phyloP scores from a whole-genome alignment of 2,113 vertebrate species.

The Malurus elegans region DNA sequence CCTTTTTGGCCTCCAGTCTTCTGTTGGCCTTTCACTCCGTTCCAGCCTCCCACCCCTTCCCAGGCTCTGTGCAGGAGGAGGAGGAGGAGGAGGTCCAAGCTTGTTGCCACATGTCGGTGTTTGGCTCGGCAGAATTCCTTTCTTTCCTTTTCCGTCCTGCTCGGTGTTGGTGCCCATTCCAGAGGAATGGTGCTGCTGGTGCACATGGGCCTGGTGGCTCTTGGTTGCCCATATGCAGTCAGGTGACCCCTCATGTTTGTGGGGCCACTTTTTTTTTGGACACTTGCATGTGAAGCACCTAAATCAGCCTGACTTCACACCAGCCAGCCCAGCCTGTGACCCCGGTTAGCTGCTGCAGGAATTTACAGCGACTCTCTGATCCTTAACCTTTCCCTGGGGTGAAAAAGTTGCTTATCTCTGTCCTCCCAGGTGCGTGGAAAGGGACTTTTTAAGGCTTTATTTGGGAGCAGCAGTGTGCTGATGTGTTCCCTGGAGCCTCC shows the following conservation, averaged over 20 bases:
- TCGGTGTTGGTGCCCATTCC: accelerated
- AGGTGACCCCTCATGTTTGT: not conserved
- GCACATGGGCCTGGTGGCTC: accelerated
- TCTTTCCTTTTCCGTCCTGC: not conserved
- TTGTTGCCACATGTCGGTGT: not conserved
- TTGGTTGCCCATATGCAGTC: accelerated
- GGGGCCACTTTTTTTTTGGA: not conserved
- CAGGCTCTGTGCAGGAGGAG: not conserved
- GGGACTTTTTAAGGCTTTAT: not conserved
- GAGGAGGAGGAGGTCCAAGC: not conserved
- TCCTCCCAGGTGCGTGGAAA: not conserved
- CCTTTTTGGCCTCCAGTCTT: not conserved
- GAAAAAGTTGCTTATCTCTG: not conserved
- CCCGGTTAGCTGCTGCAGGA: not conserved
- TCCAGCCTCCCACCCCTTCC: not conserved
- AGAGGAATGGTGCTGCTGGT: not conserved
- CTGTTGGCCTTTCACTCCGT: not conserved
- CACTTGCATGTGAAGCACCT: not conserved
- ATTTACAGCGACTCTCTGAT: not conserved
- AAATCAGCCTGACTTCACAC: not conserved
- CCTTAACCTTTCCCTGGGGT: not conserved
- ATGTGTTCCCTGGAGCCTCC: not conserved
- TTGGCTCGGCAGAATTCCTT: not conserved
- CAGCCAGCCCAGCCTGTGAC: not conserved
- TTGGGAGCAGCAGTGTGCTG: not conserved